Evolutionary conservation across 2,113 vertebrate genomes (phyloP), one percentile per base, ranked within the genome.

Genomic region (Syngnathus floridae): DNA sequence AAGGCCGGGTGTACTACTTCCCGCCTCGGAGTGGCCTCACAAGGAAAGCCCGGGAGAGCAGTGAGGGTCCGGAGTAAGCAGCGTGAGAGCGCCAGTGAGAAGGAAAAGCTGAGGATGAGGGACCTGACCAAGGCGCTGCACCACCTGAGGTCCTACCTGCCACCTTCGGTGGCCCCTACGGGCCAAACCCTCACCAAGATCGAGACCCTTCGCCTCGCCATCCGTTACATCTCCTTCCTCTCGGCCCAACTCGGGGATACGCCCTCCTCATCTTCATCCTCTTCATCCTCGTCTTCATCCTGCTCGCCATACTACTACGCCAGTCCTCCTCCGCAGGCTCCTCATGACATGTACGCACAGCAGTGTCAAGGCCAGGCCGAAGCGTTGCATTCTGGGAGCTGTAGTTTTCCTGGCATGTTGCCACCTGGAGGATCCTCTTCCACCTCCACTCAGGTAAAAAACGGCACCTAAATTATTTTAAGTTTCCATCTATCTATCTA

Each of bases 81-180:
- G 78, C 83, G 92, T n/a, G 89, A 91, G 78, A 92, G 85, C 1
- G 90, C 91, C 80, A 93, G 92, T 19, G 92, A 93, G 86, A 90
- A 92, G 72, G 92, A 93, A 82, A 92, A 93, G 74, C 62, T 91
- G 78, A 87, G 92, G 72, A 93, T 93, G 92, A 90, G 92, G 73
- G 89, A 91, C 64, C 77, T 93, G 74, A 91, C 92, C 62, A 92
- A 91, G 61, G 92, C 92, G 13, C 77, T 93, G 10, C 90, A 92
- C 62, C 90, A 92, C 75, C 90, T 93, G 66, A 72, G 91, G 69
- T 91, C 88, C 45, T 93, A 91, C 83, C 87, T 93, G 7, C 92
- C 92, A 2, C 90, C 92, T 0, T 92, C 91, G 0, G 83, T 93
- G 60, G 92, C 86, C 36, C 91, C 91, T 0, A 87, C 82, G 0